These are phyloP conservation scores for Spea hammondii DNA, from an alignment of 2,797 vertebrate genomes.

Conservation along the genomic window DNA sequence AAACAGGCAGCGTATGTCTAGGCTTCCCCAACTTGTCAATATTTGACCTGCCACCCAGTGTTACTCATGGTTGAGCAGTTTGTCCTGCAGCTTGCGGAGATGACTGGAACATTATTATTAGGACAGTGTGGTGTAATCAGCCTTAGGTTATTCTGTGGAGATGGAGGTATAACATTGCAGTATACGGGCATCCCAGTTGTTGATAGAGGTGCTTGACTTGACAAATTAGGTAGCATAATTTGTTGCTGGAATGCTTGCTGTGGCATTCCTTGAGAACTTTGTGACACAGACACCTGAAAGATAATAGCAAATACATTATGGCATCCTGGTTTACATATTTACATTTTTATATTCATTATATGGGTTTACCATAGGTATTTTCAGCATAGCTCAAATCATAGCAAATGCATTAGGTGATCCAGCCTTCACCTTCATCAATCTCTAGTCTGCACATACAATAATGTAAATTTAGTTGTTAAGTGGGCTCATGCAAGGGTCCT, in stretches of 20 bases:
- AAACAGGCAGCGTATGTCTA: conserved; percentile 50
- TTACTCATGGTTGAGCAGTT: conserved; percentile 77
- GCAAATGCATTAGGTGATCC: no score
- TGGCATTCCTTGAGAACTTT: conserved; percentile 73
- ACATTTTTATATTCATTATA: no score
- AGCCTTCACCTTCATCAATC: no score
- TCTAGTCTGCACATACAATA: no score
- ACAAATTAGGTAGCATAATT: conserved; percentile 75
- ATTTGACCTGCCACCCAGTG: conserved; percentile 80
- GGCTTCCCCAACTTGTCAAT: conserved; percentile 67
- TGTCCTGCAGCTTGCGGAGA: conserved; percentile 81
- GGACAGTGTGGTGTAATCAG: conserved; percentile 72
- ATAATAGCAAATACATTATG: background rate
- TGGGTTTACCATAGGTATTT: no score
- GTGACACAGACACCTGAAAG: conserved; percentile 75
- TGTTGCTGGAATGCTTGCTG: conserved; percentile 78
- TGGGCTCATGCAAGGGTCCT: no score
- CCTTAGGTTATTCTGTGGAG: conserved; percentile 73
- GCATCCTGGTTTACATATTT: no score
- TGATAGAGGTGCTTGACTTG: conserved; percentile 69
- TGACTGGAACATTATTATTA: conserved; percentile 70
- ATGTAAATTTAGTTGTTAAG: no score
- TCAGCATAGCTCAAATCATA: no score
- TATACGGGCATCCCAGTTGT: conserved; percentile 70
- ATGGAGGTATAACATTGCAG: conserved; percentile 83